A percentile compares a stretch with the other conserved stretches of the same genome.
These are phyloP conservation scores for Drosophila pseudoananassae DNA, from an alignment of 1,140 invertebrate species.

Conservation along the genomic window DNA sequence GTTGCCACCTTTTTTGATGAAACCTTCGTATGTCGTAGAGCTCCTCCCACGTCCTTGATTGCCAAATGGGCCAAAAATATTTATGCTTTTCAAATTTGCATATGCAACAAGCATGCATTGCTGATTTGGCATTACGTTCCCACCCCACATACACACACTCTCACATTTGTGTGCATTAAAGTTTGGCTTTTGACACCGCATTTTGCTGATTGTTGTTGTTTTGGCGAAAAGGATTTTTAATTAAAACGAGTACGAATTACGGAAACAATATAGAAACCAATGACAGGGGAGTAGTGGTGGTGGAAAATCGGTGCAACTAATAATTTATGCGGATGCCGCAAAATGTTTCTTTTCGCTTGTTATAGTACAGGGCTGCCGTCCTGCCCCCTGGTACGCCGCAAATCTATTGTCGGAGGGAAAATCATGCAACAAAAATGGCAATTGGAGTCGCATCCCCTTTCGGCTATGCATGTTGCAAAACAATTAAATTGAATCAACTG, in stretches of 20 bases:
- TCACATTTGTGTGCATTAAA: constrained; percentile 21
- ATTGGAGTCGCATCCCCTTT: constrained; percentile 14
- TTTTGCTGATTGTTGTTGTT: constrained; percentile 34
- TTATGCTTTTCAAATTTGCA: constrained; percentile 24
- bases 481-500: constrained; percentile 75
- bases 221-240: constrained; percentile 52
- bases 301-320: constrained; percentile 30
- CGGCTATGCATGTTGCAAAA: constrained; percentile 57
- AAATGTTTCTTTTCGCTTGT: constrained; percentile 45
- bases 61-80: constrained; percentile 17
- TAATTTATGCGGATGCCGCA: constrained; percentile 50
- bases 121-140: not conserved
- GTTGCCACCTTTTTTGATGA: not conserved
- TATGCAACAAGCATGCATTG: constrained; percentile 24
- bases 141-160: not conserved
- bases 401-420: constrained; percentile 30
- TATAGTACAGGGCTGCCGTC: constrained; percentile 19
- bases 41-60: not conserved
- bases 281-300: not conserved
- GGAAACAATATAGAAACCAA: constrained; percentile 6
- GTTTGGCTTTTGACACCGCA: constrained; percentile 29
- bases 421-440: constrained; percentile 30
- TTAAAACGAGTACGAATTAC: constrained; percentile 57
- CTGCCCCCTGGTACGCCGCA: not conserved
- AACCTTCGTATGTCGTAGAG: not conserved